These are phyloP conservation scores for Anolis carolinensis DNA, from an alignment of 2,113 vertebrate genomes.

Conservation along the genomic window DNA sequence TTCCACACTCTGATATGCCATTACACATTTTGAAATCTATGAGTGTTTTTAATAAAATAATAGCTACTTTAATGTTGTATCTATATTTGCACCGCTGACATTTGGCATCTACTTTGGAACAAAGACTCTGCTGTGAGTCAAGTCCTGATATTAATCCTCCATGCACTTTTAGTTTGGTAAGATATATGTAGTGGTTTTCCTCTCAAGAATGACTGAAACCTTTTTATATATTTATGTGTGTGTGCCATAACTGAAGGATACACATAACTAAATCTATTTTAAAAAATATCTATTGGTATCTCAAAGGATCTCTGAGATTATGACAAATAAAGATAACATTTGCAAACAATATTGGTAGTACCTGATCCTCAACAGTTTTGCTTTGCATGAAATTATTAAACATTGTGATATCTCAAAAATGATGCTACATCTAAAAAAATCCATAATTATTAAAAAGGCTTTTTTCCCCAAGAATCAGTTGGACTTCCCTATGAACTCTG, in stretches of 20 bases:
- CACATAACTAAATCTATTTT: not conserved
- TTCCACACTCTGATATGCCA: constrained; percentile 50
- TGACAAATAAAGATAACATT: not conserved
- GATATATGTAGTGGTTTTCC: not conserved
- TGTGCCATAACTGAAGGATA: not conserved
- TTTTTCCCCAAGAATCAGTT: not conserved
- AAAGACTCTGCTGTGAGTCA: constrained; percentile 13
- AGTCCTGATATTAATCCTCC: constrained; percentile 11
- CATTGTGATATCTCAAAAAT: too few species aligned
- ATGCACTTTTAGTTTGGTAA: not conserved
- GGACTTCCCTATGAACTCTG: not conserved
- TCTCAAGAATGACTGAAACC: not conserved
- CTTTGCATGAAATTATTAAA: not conserved
- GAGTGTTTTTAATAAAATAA: constrained; percentile 4
- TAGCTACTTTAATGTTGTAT: not conserved
- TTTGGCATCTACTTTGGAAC: constrained; percentile 19
- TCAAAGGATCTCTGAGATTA: not conserved
- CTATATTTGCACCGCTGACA: constrained; percentile 1
- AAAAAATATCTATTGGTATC: not conserved
- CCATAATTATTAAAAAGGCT: not conserved
- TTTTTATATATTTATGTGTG: not conserved
- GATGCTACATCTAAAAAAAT: not conserved
- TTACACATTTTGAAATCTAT: constrained; percentile 19
- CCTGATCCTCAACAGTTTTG: not conserved
- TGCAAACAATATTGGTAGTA: not conserved